Percentiles rank a stretch among this genome's conserved stretches.
phyloP scores from a whole-genome alignment of 2,113 vertebrate genomes.

The Pandion haliaetus region DNA sequence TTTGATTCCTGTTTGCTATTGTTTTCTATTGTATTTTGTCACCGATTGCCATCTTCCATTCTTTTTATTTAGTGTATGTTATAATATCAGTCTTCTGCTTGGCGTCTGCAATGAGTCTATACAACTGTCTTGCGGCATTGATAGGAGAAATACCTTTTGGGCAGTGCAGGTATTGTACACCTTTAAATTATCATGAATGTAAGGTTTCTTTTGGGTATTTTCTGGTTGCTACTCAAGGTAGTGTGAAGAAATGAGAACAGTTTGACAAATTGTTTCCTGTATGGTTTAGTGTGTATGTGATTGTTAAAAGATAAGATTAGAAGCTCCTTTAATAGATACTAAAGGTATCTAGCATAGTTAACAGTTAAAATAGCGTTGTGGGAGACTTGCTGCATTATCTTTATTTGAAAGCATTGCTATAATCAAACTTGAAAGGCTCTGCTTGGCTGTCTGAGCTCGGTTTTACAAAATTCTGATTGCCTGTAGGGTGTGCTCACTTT shows the following conservation, averaged over 20 bases:
- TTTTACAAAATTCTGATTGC: neutral
- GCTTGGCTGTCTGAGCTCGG: neutral
- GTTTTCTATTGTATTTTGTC: neutral
- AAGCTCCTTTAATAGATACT: neutral
- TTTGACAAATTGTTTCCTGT: neutral
- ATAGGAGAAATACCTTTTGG: conserved; percentile 80
- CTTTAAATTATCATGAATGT: neutral
- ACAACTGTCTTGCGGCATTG: conserved; percentile 86
- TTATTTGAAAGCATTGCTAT: neutral
- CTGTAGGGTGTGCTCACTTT: neutral
- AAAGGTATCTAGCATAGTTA: neutral
- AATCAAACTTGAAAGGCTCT: neutral
- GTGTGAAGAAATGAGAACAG: neutral
- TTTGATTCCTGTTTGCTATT: neutral
- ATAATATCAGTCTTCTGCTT: conserved; percentile 92
- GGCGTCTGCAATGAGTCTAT: conserved; percentile 88
- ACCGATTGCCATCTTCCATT: neutral
- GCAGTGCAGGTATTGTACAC: conserved; percentile 78
- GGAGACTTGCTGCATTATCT: neutral
- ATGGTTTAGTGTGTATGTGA: neutral
- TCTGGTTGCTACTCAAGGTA: neutral
- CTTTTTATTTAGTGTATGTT: conserved; percentile 83
- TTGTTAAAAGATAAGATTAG: neutral
- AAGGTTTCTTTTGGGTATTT: neutral
- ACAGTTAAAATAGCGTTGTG: neutral